phyloP scores from a whole-genome alignment of 2,797 vertebrate genomes.

The Lacerta agilis region DNA sequence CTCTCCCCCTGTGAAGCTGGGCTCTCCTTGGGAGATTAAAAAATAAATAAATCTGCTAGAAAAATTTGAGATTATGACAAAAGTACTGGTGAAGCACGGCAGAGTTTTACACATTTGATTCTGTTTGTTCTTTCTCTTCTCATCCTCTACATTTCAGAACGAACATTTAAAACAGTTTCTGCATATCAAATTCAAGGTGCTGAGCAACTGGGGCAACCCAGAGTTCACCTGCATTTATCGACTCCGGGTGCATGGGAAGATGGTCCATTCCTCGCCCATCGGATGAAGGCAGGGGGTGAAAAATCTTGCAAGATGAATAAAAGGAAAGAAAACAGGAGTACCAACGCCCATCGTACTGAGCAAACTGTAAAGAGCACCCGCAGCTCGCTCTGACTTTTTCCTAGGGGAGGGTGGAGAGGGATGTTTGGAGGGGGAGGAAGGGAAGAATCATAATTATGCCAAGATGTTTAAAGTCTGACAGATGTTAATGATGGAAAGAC shows the following conservation, averaged over 20 bases:
- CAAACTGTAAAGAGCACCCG: slow-evolving; percentile 1
- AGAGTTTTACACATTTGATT: not conserved
- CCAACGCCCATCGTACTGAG: not conserved
- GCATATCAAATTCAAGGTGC: slow-evolving; percentile 64
- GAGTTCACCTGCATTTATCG: slow-evolving; percentile 72
- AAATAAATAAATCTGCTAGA: not conserved
- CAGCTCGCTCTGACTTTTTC: not conserved
- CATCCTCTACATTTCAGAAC: slow-evolving; percentile 57
- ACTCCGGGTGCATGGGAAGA: slow-evolving; percentile 63
- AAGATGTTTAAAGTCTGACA: not conserved
- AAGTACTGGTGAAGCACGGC: not conserved
- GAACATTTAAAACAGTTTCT: slow-evolving; percentile 45
- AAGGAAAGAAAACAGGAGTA: not conserved
- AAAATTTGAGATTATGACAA: not conserved
- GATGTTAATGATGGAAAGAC: not conserved
- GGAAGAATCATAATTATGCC: not conserved
- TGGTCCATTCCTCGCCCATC: not conserved
- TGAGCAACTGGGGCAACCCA: slow-evolving; percentile 70
- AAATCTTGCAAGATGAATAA: slow-evolving; percentile 19
- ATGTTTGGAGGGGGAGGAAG: not conserved
- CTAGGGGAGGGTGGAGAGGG: not conserved
- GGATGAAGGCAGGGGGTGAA: not conserved
- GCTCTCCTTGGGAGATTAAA: not conserved
- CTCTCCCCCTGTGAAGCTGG: not conserved
- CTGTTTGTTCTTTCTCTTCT: not conserved